A percentile compares a stretch with the other conserved stretches of the same genome.
These are phyloP conservation scores for Perizoma affinitatum DNA, from an alignment of 2,888 invertebrate genomes.

Conservation along the genomic window DNA sequence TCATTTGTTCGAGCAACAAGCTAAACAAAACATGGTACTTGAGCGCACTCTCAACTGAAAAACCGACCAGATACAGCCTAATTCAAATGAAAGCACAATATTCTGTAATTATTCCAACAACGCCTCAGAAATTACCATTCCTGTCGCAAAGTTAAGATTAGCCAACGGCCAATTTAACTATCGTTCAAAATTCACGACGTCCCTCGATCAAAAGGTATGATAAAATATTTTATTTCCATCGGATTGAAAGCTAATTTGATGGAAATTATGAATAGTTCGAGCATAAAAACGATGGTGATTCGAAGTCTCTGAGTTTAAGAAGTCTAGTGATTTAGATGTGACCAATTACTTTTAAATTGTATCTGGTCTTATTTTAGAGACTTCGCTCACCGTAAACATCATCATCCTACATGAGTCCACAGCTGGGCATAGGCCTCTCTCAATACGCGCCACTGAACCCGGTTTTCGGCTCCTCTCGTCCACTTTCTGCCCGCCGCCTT, in stretches of 20 bases:
- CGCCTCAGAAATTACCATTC: constrained; percentile 21
- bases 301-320: constrained; percentile 10
- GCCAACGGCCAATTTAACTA: constrained; percentile 27
- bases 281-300: constrained; percentile 23
- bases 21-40: neutral
- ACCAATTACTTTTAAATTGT: too few species aligned
- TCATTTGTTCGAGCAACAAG: too few species aligned
- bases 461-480: too few species aligned
- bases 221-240: constrained; percentile 21
- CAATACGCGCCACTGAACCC: too few species aligned
- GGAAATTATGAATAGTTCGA: constrained; percentile 27
- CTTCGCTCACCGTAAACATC: neutral
- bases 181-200: constrained; percentile 27
- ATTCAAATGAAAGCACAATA: constrained; percentile 17
- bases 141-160: constrained; percentile 26
- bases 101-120: constrained; percentile 25
- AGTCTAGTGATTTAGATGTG: constrained; percentile 5
- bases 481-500: too few species aligned
- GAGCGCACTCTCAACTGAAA: constrained; percentile 6
- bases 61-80: constrained; percentile 8
- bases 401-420: too few species aligned
- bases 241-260: constrained; percentile 22
- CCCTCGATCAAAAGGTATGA: constrained; percentile 22
- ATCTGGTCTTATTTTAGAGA: neutral
- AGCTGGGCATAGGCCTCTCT: too few species aligned